Evolutionary conservation across 2,113 vertebrate species (phyloP), one percentile per base, ranked within the genome.

Genomic region (Petrocephalus zakoni): DNA sequence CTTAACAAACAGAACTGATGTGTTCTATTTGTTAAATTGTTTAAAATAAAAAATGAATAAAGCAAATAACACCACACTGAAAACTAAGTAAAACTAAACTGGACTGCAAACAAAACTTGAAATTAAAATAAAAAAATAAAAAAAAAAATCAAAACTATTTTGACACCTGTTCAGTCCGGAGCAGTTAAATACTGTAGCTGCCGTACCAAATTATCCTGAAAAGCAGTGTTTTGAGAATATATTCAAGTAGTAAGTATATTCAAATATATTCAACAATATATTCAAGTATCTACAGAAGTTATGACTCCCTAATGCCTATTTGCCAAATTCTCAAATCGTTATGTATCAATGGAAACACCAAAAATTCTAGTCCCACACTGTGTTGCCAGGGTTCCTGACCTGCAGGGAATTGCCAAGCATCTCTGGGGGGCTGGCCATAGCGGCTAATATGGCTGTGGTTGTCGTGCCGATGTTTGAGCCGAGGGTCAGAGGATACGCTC

Each of bases 391-490:
- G 34, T n/a, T 64, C 90, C 95, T 92, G 52, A 99, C 98, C 97
- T 99, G 98, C 78, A 99, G 90, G 0, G 98, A 96, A 42, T 97
- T 94, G 47, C 91, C 93, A 37, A 99, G 90, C 0, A 94, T 98
- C 4, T 92, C 97, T 88, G 96, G 96, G 0, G 98, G 97, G 87
- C 97, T 98, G 21, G 98, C 98, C 92, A 99, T 92, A 9, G 98
- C 98, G 0, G 98, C 98, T 29, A 99, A 94, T 46, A 99, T 97
- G 56, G 98, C 97, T 0, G 98, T 99, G n/a, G 98, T 99, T 58
- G 98, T 99, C 51, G 98, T 99, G 37, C 98, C 98, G 25, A 99
- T 97, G 89, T 99, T 99, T 88, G 98, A 97, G 11, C 98, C 98
- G 82, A 99, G 93, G 0, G 98, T 99, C 55, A 99, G 95, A 0